Evolutionary conservation across 2,113 vertebrate species (phyloP).

Genomic region (Budorcas taxicolor): DNA sequence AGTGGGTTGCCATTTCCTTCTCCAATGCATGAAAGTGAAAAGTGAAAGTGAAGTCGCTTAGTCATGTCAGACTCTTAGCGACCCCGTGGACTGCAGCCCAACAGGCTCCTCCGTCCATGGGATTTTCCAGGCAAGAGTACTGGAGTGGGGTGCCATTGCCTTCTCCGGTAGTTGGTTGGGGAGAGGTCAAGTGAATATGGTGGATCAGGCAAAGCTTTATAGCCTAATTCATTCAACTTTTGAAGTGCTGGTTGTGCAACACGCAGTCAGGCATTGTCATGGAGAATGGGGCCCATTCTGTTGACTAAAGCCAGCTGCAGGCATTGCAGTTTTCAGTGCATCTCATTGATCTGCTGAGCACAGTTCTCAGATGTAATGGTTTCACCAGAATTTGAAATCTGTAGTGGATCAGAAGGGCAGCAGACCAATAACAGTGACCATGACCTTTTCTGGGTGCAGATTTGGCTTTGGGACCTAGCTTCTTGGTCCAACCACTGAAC

Average conservation of each 20-base stretch:
- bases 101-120: too few species aligned
- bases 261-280: neutral
- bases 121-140: too few species aligned
- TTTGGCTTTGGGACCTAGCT: neutral
- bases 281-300: neutral
- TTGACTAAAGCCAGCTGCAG: neutral
- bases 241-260: neutral
- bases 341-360: neutral
- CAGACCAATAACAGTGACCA: neutral
- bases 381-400: neutral
- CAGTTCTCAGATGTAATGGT: neutral
- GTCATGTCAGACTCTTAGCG: rapidly evolving
- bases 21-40: too few species aligned
- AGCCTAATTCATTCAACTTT: neutral
- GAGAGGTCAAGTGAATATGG: neutral
- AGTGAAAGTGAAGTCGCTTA: too few species aligned
- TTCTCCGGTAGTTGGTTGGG: neutral
- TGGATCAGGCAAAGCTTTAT: neutral
- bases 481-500: neutral
- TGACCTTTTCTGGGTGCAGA: neutral
- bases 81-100: too few species aligned
- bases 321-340: neutral
- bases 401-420: neutral
- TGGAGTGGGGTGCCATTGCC: too few species aligned
- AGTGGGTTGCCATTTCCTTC: too few species aligned